phyloP scores from a whole-genome alignment of 2,113 vertebrate genomes.

The Spizaetus ornatus region DNA sequence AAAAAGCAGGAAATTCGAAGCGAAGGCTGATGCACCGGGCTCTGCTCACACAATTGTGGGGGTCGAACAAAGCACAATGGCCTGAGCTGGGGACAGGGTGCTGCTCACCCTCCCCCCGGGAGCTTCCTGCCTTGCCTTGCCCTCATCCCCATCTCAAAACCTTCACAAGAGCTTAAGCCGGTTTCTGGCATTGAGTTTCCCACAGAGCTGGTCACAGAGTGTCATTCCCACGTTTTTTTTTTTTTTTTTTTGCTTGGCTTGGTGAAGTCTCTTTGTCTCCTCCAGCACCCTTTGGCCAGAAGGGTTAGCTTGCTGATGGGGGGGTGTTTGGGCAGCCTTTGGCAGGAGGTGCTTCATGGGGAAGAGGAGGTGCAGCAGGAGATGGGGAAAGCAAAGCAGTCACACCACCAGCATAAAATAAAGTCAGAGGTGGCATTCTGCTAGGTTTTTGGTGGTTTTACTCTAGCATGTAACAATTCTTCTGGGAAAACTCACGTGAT shows the following conservation, averaged over 20 bases:
- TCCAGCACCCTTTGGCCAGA: neutral
- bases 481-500: neutral
- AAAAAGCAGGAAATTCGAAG: slow-evolving; percentile 46
- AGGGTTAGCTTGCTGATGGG: neutral
- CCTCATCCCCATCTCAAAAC: neutral
- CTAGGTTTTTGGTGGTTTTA: neutral
- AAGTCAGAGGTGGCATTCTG: neutral
- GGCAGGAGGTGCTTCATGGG: neutral
- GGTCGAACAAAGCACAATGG: slow-evolving; percentile 22
- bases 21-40: neutral
- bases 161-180: neutral
- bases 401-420: neutral
- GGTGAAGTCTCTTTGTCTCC: neutral
- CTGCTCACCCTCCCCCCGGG: neutral
- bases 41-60: slow-evolving; percentile 9
- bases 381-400: neutral
- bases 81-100: neutral
- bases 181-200: neutral
- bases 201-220: neutral
- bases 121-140: slow-evolving; percentile 50
- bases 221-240: neutral
- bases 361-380: neutral
- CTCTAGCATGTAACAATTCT: neutral
- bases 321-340: neutral
- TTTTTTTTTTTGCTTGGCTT: neutral